Evolutionary conservation across 2,888 invertebrate species (phyloP), one percentile per base, ranked within the genome.

Genomic region (Hylaea fasciaria): DNA sequence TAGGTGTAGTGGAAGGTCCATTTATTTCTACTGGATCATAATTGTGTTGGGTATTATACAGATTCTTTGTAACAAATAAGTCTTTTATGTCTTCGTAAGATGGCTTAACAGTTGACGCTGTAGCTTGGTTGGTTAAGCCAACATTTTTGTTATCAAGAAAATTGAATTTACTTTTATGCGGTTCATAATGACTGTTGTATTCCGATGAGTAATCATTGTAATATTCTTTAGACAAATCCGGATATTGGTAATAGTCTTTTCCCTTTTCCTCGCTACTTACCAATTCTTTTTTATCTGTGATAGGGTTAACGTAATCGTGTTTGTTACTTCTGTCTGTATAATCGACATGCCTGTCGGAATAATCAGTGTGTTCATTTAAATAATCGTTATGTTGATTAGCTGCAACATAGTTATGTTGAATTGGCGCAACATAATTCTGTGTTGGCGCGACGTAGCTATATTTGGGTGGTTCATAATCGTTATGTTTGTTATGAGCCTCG

Each of bases 131-230:
- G 0, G 40, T 53, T 35, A 44, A n/a, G 14, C 72, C 60, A 16
- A 64, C 62, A 45, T 65, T 68, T 13, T 71, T 70, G 3, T 65
- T 66, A n/a, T 72, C 64, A 14, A 64, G 46, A 46, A 79, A 79
- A 0, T 62, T 14, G 56, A 73, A 90, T 75, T 90, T 89, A 29
- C 82, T 85, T 59, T 54, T 78, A 64, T 87, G 80, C 0, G 87
- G 86, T 48, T 74, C 74, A 13, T 85, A 83, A 12, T 82, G 75
- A 13, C 70, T 72, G 29, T 76, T 76, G 44, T 78, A 81, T 69
- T 88, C 89, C 45, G 77, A 65, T 0, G 85, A 85, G 66, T 89
- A 87, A 66, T 92, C 84, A 11, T 74, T 78, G n/a, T 81, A 80
- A 57, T 83, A 81, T 63, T 91, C 91, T 72, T 86, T 87, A 0